Evolutionary conservation across 1,140 invertebrate genomes (phyloP).

Genomic region (Lineus longissimus): DNA sequence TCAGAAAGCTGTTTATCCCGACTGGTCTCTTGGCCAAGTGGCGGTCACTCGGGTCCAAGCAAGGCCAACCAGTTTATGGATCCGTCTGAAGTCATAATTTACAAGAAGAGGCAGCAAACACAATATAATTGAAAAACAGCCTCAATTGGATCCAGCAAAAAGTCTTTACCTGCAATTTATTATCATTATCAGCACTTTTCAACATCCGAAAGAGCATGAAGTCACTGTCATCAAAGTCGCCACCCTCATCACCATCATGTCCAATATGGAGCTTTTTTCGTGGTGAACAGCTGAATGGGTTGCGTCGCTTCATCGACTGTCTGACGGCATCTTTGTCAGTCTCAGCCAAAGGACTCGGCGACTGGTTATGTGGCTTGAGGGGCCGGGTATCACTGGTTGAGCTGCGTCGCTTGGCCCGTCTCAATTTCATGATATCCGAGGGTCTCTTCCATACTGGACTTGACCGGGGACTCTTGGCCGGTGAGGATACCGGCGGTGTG

Average conservation of each 20-base stretch:
- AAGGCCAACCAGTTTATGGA: no score
- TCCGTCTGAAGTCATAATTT: neutral
- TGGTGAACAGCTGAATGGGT: neutral
- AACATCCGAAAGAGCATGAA: neutral
- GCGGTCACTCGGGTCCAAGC: no score
- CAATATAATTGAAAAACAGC: neutral
- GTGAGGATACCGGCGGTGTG: no score
- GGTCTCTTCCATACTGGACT: slow-evolving; percentile 4
- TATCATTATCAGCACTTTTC: neutral
- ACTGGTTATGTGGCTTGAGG: neutral
- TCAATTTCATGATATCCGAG: neutral
- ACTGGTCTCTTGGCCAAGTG: no score
- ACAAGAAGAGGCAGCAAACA: neutral
- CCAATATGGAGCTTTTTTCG: neutral
- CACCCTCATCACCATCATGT: neutral
- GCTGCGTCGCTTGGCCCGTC: neutral
- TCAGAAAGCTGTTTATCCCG: no score
- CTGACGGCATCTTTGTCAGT: neutral
- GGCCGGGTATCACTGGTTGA: neutral
- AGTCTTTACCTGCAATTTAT: neutral
- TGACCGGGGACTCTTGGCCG: neutral
- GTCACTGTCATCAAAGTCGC: neutral
- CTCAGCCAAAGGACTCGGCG: neutral
- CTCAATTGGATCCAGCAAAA: neutral
- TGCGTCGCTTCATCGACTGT: neutral